A percentile compares a stretch with the other conserved stretches of the same genome.
Evolutionary conservation across 1,140 invertebrate species (phyloP).

Genomic region (Sarcophaga bullata): DNA sequence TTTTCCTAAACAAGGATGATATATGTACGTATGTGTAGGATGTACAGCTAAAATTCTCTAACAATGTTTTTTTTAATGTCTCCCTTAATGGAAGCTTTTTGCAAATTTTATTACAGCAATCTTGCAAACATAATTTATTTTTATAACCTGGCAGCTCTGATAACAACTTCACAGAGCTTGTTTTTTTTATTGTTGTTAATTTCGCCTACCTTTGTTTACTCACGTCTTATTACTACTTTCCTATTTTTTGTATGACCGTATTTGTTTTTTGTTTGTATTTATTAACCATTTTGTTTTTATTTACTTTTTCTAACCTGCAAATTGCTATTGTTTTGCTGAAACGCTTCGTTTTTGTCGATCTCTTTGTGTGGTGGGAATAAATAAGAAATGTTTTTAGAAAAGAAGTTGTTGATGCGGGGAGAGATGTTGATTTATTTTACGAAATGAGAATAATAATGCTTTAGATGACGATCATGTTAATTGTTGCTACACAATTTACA

Average conservation of each 20-base stretch:
- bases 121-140: no score
- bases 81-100: no score
- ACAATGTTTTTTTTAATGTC: no score
- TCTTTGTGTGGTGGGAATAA: background rate
- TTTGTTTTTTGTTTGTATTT: background rate
- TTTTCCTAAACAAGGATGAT: no score
- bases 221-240: background rate
- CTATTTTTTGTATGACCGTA: background rate
- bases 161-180: no score
- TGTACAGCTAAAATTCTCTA: no score
- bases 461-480: background rate
- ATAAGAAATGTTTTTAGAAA: background rate
- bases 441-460: constrained; percentile 8
- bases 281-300: background rate
- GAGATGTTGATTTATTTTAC: background rate
- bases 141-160: no score
- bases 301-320: background rate
- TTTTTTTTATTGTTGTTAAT: background rate
- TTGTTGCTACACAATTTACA: background rate
- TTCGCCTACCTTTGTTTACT: background rate
- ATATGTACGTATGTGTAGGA: no score
- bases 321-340: background rate
- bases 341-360: background rate
- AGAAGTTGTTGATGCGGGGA: background rate
- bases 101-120: no score